A percentile compares a stretch with the other conserved stretches of the same genome.
These are phyloP conservation scores for Elmis aenea DNA, from an alignment of 2,888 invertebrate genomes.

Conservation along the genomic window DNA sequence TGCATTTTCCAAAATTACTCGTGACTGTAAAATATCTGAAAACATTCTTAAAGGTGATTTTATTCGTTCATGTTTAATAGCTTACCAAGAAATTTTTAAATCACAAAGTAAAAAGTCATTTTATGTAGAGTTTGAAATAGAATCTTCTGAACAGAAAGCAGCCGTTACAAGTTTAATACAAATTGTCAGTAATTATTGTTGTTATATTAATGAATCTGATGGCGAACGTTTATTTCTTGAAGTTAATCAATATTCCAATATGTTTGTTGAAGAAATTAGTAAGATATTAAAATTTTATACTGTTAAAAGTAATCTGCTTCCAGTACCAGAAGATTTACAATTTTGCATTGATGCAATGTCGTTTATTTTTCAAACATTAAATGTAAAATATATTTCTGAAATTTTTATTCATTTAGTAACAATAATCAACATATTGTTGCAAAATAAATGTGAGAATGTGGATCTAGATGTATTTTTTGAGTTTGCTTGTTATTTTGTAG, in stretches of 20 bases:
- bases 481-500: conserved; percentile 32
- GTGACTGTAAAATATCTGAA: conserved; percentile 25
- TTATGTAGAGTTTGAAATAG: conserved; percentile 26
- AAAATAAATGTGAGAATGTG: conserved; percentile 25
- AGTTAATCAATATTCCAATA: conserved; percentile 16
- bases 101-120: conserved; percentile 17
- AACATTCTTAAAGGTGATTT: conserved; percentile 23
- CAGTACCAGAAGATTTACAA: conserved; percentile 29
- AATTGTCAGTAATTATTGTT: conserved; percentile 32
- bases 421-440: conserved; percentile 26
- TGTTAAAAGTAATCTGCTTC: conserved; percentile 30
- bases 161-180: conserved; percentile 29
- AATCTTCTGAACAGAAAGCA: conserved; percentile 25
- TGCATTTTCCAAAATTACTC: conserved; percentile 44
- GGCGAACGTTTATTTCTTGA: conserved; percentile 8
- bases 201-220: conserved; percentile 13
- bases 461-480: conserved; percentile 25
- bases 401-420: conserved; percentile 27
- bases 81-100: conserved; percentile 26
- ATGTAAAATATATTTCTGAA: conserved; percentile 23
- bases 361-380: conserved; percentile 29
- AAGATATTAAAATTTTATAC: conserved; percentile 29
- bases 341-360: conserved; percentile 32
- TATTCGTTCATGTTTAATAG: conserved; percentile 25
- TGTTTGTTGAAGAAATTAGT: conserved; percentile 23